Base-by-base conservation (phyloP, 2,797 vertebrate species). In the Anguilla obscura region DNA sequence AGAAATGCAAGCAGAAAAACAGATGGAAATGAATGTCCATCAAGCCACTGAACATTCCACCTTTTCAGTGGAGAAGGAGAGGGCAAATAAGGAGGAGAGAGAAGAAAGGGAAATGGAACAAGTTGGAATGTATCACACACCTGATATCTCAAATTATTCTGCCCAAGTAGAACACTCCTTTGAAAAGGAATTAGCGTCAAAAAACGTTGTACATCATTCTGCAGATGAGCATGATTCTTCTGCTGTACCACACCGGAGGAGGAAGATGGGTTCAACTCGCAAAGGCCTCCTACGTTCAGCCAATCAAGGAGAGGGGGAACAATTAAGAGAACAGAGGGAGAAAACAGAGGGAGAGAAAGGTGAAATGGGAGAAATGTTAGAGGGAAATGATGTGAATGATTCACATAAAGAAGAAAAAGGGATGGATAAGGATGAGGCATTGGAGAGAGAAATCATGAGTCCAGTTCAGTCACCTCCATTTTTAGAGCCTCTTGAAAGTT, bases 261-360 rank as follows among this genome's bases (percentile, higher is more conserved):
- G 92, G 85, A 92, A 89, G 86, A 88, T 91, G 85, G 91, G 90
- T 14, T 92, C 92, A 56, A 91, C 88, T 74, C 85, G 87, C 0
- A 89, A 58, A 86, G 60, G 69, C 33, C 14, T 58, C 58, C 30
- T 85, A n/a, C 80, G 52, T 50, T 5, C 52, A 85, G 14, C 7
- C 9, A 45, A 76, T 18, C 33, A 14, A 88, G 84, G 69, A 56
- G 52, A 86, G 45, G 48, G 63, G 52, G 30, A 40, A 45, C 54
- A 82, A 3, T 50, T 27, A 36, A 71, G 52, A 50, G 30, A 40
- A 58, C 33, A 16, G 45, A 69, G 82, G n/a, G 58, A 36, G n/a
- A 69, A 36, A 33, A 40, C 21, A 8, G 50, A 40, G 36, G 56
- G 7, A 40, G 16, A 27, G 24, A 40, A 74, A 12, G 36, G 12